Evolutionary conservation across 2,113 vertebrate genomes (phyloP).

Genomic region (Plecturocebus donacophilus): DNA sequence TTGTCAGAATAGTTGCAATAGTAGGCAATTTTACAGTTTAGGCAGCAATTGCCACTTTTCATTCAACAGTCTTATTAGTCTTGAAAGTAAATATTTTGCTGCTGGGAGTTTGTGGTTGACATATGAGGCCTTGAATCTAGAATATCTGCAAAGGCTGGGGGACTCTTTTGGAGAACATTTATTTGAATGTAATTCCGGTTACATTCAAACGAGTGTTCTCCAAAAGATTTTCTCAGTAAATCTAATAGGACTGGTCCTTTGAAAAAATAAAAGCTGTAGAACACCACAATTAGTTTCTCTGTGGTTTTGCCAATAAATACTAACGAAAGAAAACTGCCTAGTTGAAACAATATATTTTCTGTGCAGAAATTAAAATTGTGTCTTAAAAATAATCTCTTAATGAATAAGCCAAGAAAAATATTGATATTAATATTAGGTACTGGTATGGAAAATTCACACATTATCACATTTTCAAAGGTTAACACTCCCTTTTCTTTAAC

Average conservation of each 20-base stretch:
- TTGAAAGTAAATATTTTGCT: constrained; percentile 25
- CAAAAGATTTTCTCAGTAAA: background rate
- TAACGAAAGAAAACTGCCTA: constrained; percentile 19
- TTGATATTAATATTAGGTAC: background rate
- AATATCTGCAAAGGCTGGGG: background rate
- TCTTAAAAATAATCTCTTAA: background rate
- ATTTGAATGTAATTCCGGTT: background rate
- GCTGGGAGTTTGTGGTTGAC: background rate
- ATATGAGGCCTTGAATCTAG: background rate
- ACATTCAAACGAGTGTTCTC: background rate
- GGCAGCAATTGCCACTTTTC: background rate
- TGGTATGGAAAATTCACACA: background rate
- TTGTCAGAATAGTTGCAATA: background rate
- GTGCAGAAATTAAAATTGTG: constrained; percentile 54
- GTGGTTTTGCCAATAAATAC: constrained; percentile 53
- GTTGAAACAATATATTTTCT: constrained; percentile 48
- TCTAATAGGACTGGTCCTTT: background rate
- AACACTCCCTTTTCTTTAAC: background rate
- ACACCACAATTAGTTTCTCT: constrained; percentile 57
- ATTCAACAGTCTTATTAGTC: background rate
- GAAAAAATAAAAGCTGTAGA: background rate
- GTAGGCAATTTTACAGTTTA: background rate
- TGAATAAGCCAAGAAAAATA: constrained; percentile 27
- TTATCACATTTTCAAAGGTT: constrained; percentile 31
- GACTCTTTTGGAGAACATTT: background rate